These are phyloP conservation scores for Drosophila sordidula DNA, from an alignment of 2,888 invertebrate genomes.

Conservation along the genomic window DNA sequence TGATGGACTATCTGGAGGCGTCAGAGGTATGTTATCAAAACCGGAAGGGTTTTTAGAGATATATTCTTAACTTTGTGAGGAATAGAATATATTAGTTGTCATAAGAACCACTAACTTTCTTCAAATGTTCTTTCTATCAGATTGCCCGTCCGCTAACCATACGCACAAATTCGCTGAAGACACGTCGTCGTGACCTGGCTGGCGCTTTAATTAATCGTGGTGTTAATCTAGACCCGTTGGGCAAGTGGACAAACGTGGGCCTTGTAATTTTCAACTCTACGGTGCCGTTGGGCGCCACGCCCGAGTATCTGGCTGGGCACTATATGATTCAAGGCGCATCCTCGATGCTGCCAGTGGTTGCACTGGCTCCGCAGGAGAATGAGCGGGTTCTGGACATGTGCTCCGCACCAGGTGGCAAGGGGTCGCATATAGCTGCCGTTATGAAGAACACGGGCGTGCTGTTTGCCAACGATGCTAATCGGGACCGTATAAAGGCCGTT, in stretches of 20 bases:
- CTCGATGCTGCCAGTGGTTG: constrained; percentile 98
- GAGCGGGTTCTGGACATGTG: constrained; percentile 98
- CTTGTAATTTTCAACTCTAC: constrained; percentile 97
- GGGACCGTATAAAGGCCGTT: constrained; percentile 94
- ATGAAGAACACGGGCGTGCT: constrained; percentile 99
- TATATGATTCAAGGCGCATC: constrained; percentile 99
- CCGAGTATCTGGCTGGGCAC: constrained; percentile 99
- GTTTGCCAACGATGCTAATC: constrained; percentile 98
- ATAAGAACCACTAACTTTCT: neutral
- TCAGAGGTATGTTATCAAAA: constrained; percentile 89
- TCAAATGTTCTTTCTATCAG: constrained; percentile 39
- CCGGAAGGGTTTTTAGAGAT: too few species aligned
- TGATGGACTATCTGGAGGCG: constrained; percentile 97
- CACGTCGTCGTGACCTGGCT: constrained; percentile 95
- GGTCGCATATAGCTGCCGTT: constrained; percentile 97
- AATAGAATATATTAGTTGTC: neutral
- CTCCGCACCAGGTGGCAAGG: constrained; percentile 99
- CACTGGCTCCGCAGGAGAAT: constrained; percentile 97
- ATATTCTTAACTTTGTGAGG: neutral
- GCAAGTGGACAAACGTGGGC: constrained; percentile 99
- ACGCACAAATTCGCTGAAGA: constrained; percentile 97
- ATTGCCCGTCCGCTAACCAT: constrained; percentile 96
- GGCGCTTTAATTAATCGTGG: constrained; percentile 98
- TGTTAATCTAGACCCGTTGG: constrained; percentile 98
- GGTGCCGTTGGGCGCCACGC: constrained; percentile 98